These are phyloP conservation scores for Periophthalmus modestus DNA, from an alignment of 2,113 vertebrate genomes.

Conservation along the genomic window DNA sequence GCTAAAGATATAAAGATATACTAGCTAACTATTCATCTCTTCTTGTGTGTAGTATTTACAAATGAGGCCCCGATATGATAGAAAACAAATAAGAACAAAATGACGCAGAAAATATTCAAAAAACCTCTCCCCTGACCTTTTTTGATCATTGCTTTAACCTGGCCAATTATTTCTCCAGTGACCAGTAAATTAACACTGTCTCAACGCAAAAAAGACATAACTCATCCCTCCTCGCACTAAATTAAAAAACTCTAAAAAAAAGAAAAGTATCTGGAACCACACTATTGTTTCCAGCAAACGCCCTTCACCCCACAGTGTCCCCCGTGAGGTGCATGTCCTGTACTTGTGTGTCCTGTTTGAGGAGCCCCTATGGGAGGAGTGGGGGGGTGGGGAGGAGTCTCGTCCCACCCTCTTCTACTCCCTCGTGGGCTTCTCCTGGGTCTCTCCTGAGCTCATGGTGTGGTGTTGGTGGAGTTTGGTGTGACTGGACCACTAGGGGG, in stretches of 20 bases:
- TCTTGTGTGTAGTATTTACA: slow-evolving; percentile 14
- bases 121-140: slow-evolving; percentile 43
- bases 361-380: slow-evolving; percentile 44
- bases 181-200: slow-evolving; percentile 56
- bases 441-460: slow-evolving; percentile 68
- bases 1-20: not conserved
- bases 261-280: slow-evolving; percentile 36
- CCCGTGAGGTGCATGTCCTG: slow-evolving; percentile 13
- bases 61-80: slow-evolving; percentile 53
- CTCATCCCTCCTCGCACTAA: slow-evolving; percentile 15
- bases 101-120: slow-evolving; percentile 49
- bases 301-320: slow-evolving; percentile 48
- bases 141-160: slow-evolving; percentile 51
- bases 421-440: slow-evolving; percentile 18
- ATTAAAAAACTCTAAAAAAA: slow-evolving; percentile 19
- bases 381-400: slow-evolving; percentile 40
- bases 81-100: slow-evolving; percentile 42
- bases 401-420: slow-evolving; percentile 42
- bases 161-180: slow-evolving; percentile 53
- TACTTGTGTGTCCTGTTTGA: slow-evolving; percentile 48
- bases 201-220: slow-evolving; percentile 36
- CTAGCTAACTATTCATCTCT: not conserved
- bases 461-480: slow-evolving; percentile 52
- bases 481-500: slow-evolving; percentile 38
- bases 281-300: slow-evolving; percentile 51